Evolutionary conservation across 2,797 vertebrate genomes (phyloP), one percentile per base, ranked within the genome.

Genomic region (Melanotaenia boesemani): DNA sequence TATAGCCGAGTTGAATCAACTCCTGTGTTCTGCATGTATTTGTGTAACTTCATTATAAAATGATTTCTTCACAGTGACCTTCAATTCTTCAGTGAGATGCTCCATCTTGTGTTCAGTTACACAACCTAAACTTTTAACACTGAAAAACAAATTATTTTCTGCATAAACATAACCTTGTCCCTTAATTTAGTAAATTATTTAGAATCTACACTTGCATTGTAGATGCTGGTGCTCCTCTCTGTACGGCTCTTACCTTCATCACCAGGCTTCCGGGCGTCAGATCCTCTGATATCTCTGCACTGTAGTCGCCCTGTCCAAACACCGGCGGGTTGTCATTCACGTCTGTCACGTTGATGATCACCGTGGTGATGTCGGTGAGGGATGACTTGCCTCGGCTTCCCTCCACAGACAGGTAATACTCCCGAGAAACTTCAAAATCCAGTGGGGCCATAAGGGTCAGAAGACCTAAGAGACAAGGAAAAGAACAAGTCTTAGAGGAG

Each of bases 301-400:
- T 90, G 81, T 98, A 97, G 80, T 92, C 92, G 2, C 93, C 93
- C 60, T 91, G 95, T 63, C 86, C 86, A 73, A 99, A 99, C 70
- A 87, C 89, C 0, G 98, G 98, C 0, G 89, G 58, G 1, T 99
- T 96, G 85, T 99, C 98, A 1, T 99, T 99, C 67, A 97, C 85
- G 55, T 99, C 98, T 0, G 96, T 98, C 85, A 99, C 89, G 58
- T 97, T 97, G 89, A 99, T 92, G 80, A 98, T 89, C 0, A 99
- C 92, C 9, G 94, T 97, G 83, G 96, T 94, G 73, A 96, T 89
- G 68, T 99, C 98, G 0, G 92, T 95, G 74, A 97, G 93, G 24
- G 96, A 92, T 5, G 95, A 95, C 83, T 93, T 95, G 44, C 95
- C 96, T 3, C 96, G 95, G 0, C 91, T 94, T 16, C 97, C 97